These are phyloP conservation scores for Vireo griseus DNA, from an alignment of 2,797 vertebrate genomes.

Conservation along the genomic window DNA sequence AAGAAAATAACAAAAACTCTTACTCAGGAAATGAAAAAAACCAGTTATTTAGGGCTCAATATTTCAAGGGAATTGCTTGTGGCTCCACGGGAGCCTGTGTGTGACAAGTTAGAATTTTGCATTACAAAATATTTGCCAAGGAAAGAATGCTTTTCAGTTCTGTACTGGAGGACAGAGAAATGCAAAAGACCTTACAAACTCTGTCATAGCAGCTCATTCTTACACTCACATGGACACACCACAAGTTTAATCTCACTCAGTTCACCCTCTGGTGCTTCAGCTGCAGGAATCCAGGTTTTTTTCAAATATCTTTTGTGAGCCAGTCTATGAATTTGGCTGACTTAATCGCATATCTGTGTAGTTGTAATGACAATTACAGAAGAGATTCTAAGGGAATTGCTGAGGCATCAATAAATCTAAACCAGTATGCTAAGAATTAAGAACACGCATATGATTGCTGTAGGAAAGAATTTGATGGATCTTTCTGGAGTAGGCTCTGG, in stretches of 20 bases:
- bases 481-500: neutral
- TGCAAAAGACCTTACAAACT: neutral
- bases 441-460: neutral
- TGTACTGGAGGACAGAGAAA: neutral
- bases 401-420: neutral
- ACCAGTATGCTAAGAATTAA: neutral
- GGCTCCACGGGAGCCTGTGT: neutral
- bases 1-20: constrained; percentile 34
- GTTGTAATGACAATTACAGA: neutral
- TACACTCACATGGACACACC: neutral
- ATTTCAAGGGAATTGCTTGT: constrained; percentile 24
- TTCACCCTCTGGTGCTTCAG: neutral
- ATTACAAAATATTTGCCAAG: neutral
- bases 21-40: constrained; percentile 7
- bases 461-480: neutral
- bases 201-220: neutral
- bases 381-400: neutral
- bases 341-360: neutral
- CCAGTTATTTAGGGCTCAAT: neutral
- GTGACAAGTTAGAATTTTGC: constrained; percentile 7
- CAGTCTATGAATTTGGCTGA: neutral
- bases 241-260: neutral
- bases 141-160: neutral
- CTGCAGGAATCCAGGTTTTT: neutral
- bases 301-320: neutral